A percentile compares a stretch with the other conserved stretches of the same genome.
Evolutionary conservation across 2,797 vertebrate species (phyloP).

Genomic region (Hemitrygon akajei): DNA sequence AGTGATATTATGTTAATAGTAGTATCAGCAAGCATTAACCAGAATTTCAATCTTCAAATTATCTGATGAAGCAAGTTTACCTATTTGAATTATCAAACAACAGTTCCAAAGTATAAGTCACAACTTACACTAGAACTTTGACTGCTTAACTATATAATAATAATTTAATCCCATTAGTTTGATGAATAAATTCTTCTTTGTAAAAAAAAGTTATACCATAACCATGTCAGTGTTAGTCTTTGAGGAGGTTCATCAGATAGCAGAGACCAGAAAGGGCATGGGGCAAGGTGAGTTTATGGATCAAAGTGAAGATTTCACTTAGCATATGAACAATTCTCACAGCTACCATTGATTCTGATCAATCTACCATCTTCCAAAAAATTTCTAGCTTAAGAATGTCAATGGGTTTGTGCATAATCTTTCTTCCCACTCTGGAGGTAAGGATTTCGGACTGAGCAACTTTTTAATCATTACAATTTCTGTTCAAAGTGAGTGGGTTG

Average conservation of each 20-base stretch:
- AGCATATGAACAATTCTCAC: neutral
- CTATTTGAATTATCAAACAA: neutral
- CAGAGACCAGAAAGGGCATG: neutral
- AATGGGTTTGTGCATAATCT: neutral
- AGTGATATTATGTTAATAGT: neutral
- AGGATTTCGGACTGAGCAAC: neutral
- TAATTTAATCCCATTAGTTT: neutral
- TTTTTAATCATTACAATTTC: neutral
- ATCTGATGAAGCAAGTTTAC: neutral
- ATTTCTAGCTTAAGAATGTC: too few relatives aligned
- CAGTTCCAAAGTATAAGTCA: neutral
- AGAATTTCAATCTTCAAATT: neutral
- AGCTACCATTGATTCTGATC: too few relatives aligned
- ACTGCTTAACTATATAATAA: neutral
- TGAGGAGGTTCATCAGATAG: neutral
- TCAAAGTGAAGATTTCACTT: too few relatives aligned
- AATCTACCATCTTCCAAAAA: neutral
- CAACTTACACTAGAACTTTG: neutral
- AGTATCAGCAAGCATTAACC: constrained; percentile 1
- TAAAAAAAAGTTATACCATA: too few relatives aligned
- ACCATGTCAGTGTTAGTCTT: too few relatives aligned
- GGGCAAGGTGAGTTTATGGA: neutral
- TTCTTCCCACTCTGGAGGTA: neutral
- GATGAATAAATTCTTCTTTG: too few relatives aligned
- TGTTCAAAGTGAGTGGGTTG: neutral